A percentile compares a stretch with the other conserved stretches of the same genome.
These are phyloP conservation scores for Protobothrops mucrosquamatus DNA, from an alignment of 2,113 vertebrate species.

Conservation along the genomic window DNA sequence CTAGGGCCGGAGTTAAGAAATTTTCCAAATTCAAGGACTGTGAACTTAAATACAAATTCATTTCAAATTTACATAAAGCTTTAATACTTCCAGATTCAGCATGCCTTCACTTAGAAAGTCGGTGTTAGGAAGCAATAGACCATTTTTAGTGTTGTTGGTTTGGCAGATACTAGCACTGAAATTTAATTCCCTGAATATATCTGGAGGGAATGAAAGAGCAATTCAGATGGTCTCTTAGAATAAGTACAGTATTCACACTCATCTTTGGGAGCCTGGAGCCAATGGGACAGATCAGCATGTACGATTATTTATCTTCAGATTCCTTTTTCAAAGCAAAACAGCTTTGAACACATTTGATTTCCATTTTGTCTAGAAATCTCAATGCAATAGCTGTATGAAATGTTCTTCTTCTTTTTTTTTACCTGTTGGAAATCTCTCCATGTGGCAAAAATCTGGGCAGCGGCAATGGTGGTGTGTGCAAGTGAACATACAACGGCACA, in stretches of 20 bases:
- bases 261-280: background rate
- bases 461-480: rapidly evolving
- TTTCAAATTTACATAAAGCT: background rate
- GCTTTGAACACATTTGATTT: background rate
- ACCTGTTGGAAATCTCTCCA: slow-evolving; percentile 3
- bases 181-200: background rate
- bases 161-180: background rate
- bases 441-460: rapidly evolving
- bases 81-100: background rate
- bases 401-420: rapidly evolving
- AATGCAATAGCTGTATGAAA: background rate
- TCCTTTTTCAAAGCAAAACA: background rate
- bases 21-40: background rate
- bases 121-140: background rate
- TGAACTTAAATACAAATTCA: background rate
- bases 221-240: background rate
- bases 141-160: background rate
- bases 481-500: slow-evolving; percentile 5
- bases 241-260: background rate
- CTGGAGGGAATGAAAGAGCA: background rate
- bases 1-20: background rate
- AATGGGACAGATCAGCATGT: background rate
- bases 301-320: background rate
- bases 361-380: background rate
- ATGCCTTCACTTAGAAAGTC: background rate